Evolutionary conservation across 1,140 invertebrate genomes (phyloP).

Genomic region (Rhagoletis pomonella): DNA sequence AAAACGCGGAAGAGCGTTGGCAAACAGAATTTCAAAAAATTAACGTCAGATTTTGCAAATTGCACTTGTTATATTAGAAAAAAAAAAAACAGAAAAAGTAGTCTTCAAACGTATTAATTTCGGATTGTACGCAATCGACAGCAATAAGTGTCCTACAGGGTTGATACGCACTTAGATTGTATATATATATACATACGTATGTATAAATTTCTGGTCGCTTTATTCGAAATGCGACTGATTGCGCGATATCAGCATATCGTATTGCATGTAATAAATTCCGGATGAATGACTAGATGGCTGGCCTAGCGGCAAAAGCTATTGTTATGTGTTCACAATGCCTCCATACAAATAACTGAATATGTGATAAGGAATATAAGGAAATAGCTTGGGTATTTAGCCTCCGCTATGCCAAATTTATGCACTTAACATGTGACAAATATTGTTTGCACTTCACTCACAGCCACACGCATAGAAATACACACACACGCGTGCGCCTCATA

Average conservation of each 20-base stretch:
- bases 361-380: not conserved
- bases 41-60: too few species aligned
- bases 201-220: not conserved
- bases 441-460: constrained; percentile 22
- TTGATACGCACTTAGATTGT: not conserved
- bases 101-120: too few species aligned
- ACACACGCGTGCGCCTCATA: too few species aligned
- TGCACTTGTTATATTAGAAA: too few species aligned
- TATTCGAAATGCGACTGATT: constrained; percentile 23
- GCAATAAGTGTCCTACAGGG: too few species aligned
- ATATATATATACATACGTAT: not conserved
- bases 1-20: too few species aligned
- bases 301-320: constrained; percentile 20
- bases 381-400: not conserved
- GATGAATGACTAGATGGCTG: constrained; percentile 24
- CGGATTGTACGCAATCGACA: too few species aligned
- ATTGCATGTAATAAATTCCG: constrained; percentile 52
- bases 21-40: too few species aligned
- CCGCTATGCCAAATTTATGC: constrained; percentile 29
- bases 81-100: too few species aligned
- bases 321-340: not conserved
- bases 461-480: too few species aligned
- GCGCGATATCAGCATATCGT: constrained; percentile 34
- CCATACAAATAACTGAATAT: too few species aligned
- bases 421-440: constrained; percentile 47